phyloP scores from a whole-genome alignment of 2,888 invertebrate species.

The Anaspis maculata region DNA sequence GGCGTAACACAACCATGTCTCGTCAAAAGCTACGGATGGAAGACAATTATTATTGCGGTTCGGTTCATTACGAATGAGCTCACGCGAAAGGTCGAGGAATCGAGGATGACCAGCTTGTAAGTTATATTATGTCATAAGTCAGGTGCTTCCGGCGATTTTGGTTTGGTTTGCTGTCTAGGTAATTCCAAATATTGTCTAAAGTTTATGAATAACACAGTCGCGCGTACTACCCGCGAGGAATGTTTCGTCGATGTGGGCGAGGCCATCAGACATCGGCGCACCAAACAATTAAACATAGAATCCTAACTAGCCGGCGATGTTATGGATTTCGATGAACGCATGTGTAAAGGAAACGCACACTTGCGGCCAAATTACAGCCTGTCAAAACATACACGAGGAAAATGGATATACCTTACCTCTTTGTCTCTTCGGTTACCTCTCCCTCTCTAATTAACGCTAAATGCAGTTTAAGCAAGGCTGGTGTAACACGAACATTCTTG shows the following conservation, averaged over 20 bases:
- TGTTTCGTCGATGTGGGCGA: slow-evolving; percentile 9
- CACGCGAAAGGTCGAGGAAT: no score
- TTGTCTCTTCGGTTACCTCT: slow-evolving; percentile 10
- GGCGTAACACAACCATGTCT: no score
- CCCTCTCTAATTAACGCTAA: slow-evolving; percentile 13
- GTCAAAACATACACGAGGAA: slow-evolving; percentile 13
- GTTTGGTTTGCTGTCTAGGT: no score
- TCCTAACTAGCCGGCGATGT: slow-evolving; percentile 7
- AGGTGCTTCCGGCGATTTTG: no score
- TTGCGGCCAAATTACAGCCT: slow-evolving; percentile 20
- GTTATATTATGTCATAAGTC: no score
- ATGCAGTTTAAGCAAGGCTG: slow-evolving; percentile 5
- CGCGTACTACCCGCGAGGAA: no score
- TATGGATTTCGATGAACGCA: slow-evolving; percentile 14
- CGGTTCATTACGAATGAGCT: no score
- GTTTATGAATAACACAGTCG: no score
- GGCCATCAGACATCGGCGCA: slow-evolving; percentile 6
- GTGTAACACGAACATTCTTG: neutral
- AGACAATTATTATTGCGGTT: no score
- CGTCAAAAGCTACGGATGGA: no score
- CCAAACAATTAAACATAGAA: slow-evolving; percentile 10
- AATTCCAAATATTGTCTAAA: no score
- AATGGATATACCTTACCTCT: slow-evolving; percentile 2
- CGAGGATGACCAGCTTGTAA: no score
- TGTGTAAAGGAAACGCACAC: slow-evolving; percentile 16